Evolutionary conservation across 2,113 vertebrate species (phyloP).

Genomic region (Vulpes ferrilata): DNA sequence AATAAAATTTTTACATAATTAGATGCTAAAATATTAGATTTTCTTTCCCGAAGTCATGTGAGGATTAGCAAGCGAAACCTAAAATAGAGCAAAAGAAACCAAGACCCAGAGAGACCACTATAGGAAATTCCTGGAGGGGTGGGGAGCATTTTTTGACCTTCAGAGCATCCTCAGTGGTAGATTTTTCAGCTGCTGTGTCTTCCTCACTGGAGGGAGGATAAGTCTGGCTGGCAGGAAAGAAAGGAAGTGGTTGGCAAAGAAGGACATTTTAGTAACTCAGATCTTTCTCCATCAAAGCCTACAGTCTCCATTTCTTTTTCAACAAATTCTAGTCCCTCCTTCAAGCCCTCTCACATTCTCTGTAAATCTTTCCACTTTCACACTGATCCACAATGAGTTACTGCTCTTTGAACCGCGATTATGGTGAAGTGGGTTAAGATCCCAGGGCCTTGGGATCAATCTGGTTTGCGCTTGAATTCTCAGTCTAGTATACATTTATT

Average conservation of each 20-base stretch:
- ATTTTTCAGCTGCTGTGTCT: background rate
- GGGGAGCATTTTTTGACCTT: background rate
- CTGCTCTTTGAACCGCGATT: background rate
- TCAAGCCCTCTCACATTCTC: slow-evolving; percentile 30
- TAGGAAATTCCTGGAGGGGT: background rate
- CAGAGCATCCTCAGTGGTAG: background rate
- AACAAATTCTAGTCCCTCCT: slow-evolving; percentile 36
- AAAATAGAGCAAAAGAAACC: slow-evolving; percentile 14
- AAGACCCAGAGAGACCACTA: background rate
- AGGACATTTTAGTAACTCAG: background rate
- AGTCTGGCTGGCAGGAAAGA: background rate
- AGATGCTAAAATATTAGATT: slow-evolving; percentile 5
- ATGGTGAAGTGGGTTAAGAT: slow-evolving; percentile 30
- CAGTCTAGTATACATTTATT: background rate
- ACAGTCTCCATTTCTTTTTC: slow-evolving; percentile 32
- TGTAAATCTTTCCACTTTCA: slow-evolving; percentile 15
- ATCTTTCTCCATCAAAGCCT: slow-evolving; percentile 9
- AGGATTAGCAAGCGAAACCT: background rate
- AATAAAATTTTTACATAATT: background rate
- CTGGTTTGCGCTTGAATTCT: slow-evolving; percentile 49
- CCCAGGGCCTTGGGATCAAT: background rate
- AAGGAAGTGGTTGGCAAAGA: background rate
- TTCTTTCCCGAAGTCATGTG: background rate
- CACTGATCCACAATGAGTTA: background rate
- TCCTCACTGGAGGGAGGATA: background rate